A percentile compares a stretch with the other conserved stretches of the same genome.
phyloP scores from a whole-genome alignment of 2,113 vertebrate genomes.

The Cercocebus atys region DNA sequence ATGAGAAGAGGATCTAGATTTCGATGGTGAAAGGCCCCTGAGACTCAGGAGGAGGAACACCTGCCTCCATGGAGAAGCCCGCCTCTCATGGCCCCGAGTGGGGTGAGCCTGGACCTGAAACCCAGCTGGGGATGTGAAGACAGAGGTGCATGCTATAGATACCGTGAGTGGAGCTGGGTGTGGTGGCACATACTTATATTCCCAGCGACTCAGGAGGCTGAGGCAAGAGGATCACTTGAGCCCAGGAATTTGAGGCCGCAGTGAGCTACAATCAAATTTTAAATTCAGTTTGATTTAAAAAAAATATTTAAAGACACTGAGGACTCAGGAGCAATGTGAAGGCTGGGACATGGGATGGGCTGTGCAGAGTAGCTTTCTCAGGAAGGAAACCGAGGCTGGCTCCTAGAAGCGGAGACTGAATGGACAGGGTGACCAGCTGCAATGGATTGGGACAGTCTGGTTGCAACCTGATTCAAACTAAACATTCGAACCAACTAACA shows the following conservation, averaged over 20 bases:
- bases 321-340: not conserved
- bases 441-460: fast-evolving
- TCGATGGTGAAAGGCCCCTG: fast-evolving
- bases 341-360: not conserved
- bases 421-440: not conserved
- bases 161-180: too few relatives aligned
- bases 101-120: not conserved
- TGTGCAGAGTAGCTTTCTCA: not conserved
- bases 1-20: not conserved
- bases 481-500: not conserved
- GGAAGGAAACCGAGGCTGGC: not conserved
- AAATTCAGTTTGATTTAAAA: too few relatives aligned
- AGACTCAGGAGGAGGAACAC: not conserved
- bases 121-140: not conserved
- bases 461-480: not conserved
- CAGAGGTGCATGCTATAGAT: too few relatives aligned
- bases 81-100: fast-evolving
- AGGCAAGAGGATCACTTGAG: too few relatives aligned
- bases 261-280: too few relatives aligned
- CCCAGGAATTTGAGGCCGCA: too few relatives aligned
- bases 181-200: too few relatives aligned
- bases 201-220: too few relatives aligned
- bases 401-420: not conserved
- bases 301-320: not conserved
- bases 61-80: not conserved